Conservation (phyloP, 2,888 invertebrate species). For the Spilosoma lubricipeda region DNA sequence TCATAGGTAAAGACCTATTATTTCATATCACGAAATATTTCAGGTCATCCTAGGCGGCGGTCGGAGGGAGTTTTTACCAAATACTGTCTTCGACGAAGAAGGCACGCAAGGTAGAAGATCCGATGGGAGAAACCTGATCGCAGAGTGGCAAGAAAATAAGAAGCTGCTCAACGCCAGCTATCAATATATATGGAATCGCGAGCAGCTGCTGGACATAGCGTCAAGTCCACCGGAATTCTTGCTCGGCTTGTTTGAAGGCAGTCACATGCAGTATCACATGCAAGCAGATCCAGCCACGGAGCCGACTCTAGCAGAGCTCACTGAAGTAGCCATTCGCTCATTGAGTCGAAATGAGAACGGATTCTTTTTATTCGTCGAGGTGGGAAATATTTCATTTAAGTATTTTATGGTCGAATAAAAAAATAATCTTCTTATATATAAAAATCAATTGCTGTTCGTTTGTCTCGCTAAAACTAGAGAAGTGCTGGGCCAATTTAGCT, state of each 20-base stretch:
- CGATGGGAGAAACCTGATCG: slow-evolving; percentile 89
- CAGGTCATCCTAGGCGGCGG: slow-evolving; percentile 92
- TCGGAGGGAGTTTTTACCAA: slow-evolving; percentile 87
- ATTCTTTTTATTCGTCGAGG: slow-evolving; percentile 92
- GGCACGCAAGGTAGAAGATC: slow-evolving; percentile 74
- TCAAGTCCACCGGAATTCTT: slow-evolving; percentile 85
- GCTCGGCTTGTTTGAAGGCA: slow-evolving; percentile 88
- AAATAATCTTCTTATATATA: too few species aligned
- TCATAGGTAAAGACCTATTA: too few species aligned
- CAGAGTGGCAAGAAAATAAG: slow-evolving; percentile 87
- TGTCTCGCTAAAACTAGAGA: too few species aligned
- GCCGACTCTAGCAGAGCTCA: slow-evolving; percentile 80
- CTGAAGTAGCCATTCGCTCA: slow-evolving; percentile 88
- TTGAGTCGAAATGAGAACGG: slow-evolving; percentile 88
- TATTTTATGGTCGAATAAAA: neutral
- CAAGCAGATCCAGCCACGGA: slow-evolving; percentile 76
- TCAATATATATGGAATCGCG: slow-evolving; percentile 87
- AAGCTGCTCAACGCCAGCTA: slow-evolving; percentile 64
- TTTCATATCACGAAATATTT: neutral
- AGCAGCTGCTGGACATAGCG: slow-evolving; percentile 78
- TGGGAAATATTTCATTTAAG: neutral
- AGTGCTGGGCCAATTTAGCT: too few species aligned
- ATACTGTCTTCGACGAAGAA: slow-evolving; percentile 81
- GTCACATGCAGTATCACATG: slow-evolving; percentile 89
- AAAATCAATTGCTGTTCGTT: too few species aligned